These are phyloP conservation scores for Hydrophis major DNA, from an alignment of 2,797 vertebrate species.

Conservation along the genomic window DNA sequence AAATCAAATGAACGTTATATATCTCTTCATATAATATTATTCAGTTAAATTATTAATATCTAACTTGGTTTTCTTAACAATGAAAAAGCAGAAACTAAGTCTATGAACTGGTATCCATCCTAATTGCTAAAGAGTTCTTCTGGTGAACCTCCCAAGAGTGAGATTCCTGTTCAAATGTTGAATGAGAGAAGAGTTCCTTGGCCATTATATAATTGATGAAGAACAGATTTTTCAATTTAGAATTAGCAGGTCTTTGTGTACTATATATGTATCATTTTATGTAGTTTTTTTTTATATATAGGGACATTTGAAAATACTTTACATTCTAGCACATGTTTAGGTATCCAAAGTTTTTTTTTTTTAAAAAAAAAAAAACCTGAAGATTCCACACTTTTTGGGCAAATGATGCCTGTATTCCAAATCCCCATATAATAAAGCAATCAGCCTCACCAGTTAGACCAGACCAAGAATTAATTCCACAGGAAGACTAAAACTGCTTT, in stretches of 20 bases:
- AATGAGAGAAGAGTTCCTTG: neutral
- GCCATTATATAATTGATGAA: neutral
- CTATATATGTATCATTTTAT: neutral
- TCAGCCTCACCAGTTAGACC: neutral
- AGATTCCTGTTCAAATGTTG: neutral
- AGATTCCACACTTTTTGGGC: neutral
- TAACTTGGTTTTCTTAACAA: neutral
- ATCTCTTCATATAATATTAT: neutral
- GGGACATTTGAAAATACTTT: neutral
- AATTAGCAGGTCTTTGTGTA: neutral
- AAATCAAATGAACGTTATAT: neutral
- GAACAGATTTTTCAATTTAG: neutral
- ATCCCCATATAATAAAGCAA: neutral
- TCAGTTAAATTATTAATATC: neutral
- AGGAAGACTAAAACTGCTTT: neutral
- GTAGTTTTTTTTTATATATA: neutral
- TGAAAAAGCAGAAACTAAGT: neutral
- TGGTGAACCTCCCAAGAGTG: neutral
- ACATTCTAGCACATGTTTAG: neutral
- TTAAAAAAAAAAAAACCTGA: neutral
- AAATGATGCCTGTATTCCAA: neutral
- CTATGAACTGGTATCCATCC: neutral
- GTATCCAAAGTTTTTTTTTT: neutral
- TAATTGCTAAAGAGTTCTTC: neutral
- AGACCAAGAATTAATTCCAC: neutral